phyloP scores from a whole-genome alignment of 1,140 invertebrate genomes.

The Neotoxoptera formosana region DNA sequence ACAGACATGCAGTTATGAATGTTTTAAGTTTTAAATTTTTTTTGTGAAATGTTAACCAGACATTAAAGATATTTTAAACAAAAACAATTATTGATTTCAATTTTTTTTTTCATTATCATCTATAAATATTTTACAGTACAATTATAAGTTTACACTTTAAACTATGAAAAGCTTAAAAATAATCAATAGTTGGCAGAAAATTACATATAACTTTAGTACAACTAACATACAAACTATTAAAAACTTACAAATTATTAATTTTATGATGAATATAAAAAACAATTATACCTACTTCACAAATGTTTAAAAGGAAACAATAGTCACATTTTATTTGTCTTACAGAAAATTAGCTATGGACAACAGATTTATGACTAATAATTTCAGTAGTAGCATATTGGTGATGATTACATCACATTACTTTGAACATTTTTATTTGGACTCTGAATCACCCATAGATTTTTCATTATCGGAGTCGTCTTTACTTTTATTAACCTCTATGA shows the following conservation, averaged over 20 bases:
- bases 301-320: not conserved
- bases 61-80: not conserved
- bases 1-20: not conserved
- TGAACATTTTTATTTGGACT: not conserved
- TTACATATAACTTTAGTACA: not conserved
- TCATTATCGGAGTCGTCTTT: conserved; percentile 41
- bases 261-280: not conserved
- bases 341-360: not conserved
- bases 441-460: not conserved
- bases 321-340: not conserved
- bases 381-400: not conserved
- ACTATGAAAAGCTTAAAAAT: not conserved
- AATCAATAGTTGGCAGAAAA: not conserved
- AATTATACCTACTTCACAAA: not conserved
- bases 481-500: not conserved
- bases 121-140: not conserved
- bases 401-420: not conserved
- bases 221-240: not conserved
- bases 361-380: not conserved
- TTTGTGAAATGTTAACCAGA: too few species aligned
- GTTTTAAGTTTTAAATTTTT: not conserved
- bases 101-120: not conserved
- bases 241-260: not conserved
- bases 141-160: not conserved
- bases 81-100: not conserved